phyloP scores from a whole-genome alignment of 2,888 invertebrate species.

The Patella ulyssiponensis region DNA sequence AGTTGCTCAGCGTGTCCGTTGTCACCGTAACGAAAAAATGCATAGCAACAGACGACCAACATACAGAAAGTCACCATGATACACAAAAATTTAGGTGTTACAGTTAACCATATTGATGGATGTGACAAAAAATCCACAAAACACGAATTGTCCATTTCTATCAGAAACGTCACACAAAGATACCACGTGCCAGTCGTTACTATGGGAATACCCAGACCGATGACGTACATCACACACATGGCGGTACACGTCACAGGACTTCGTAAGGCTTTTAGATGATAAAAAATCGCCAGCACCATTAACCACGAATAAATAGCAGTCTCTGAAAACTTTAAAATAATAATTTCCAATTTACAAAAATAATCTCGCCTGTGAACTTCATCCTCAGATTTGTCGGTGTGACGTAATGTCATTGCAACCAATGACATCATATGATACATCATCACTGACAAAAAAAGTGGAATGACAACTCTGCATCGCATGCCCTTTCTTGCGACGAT shows the following conservation, averaged over 20 bases:
- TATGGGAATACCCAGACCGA: neutral
- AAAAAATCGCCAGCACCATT: slow-evolving; percentile 21
- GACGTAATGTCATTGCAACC: slow-evolving; percentile 19
- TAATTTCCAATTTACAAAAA: slow-evolving; percentile 10
- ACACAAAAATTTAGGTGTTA: neutral
- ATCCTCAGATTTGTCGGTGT: slow-evolving; percentile 16
- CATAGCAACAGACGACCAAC: slow-evolving; percentile 5
- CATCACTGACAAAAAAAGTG: slow-evolving; percentile 22
- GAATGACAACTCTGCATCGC: slow-evolving; percentile 21
- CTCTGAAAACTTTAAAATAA: slow-evolving; percentile 16
- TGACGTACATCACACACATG: neutral
- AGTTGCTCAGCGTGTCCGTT: neutral
- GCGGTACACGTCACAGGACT: neutral
- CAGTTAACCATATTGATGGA: neutral
- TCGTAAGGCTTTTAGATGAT: slow-evolving; percentile 3
- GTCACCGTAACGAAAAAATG: neutral
- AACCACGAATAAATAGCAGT: slow-evolving; percentile 23
- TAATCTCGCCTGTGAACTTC: slow-evolving; percentile 1
- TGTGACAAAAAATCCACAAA: neutral
- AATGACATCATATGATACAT: slow-evolving; percentile 16
- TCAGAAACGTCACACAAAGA: neutral
- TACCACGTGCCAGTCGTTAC: neutral
- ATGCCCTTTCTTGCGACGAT: slow-evolving; percentile 17
- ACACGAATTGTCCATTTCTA: neutral
- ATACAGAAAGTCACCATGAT: neutral